Percentiles rank a stretch among this genome's conserved stretches.
These are phyloP conservation scores for Chironomus riparius DNA, from an alignment of 2,888 invertebrate genomes.

Conservation along the genomic window DNA sequence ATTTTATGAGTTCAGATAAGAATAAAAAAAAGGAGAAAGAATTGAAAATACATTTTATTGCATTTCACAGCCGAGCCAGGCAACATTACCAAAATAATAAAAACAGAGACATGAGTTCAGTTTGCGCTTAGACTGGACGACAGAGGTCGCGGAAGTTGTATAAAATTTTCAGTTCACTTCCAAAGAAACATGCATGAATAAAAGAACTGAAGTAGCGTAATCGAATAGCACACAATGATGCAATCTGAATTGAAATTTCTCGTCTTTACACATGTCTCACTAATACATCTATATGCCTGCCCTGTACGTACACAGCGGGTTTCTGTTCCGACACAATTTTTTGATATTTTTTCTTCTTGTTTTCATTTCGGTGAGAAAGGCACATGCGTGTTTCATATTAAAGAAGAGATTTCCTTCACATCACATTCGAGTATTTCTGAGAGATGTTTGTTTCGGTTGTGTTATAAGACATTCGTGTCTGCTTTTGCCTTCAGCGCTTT, in stretches of 20 bases:
- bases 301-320: constrained; percentile 4
- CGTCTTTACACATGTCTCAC: constrained; percentile 14
- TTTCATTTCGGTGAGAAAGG: not conserved
- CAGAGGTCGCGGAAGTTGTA: not conserved
- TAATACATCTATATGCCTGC: not conserved
- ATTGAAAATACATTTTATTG: constrained; percentile 1
- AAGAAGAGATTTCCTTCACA: constrained; percentile 12
- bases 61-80: not conserved
- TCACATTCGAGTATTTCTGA: not conserved
- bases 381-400: constrained; percentile 18
- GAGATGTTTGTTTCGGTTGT: constrained; percentile 1
- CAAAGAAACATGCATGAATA: not conserved
- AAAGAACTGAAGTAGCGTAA: not conserved
- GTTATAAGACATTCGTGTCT: not conserved
- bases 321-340: constrained; percentile 1
- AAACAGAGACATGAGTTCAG: not conserved
- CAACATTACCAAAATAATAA: not conserved
- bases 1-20: constrained; percentile 23
- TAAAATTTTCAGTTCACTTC: not conserved
- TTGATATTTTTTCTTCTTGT: no score
- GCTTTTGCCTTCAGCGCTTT: constrained; percentile 1
- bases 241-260: not conserved
- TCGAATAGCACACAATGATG: no score
- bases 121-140: not conserved
- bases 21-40: not conserved